Evolutionary conservation across 2,797 vertebrate genomes (phyloP).

Genomic region (Sebastes nivosus): DNA sequence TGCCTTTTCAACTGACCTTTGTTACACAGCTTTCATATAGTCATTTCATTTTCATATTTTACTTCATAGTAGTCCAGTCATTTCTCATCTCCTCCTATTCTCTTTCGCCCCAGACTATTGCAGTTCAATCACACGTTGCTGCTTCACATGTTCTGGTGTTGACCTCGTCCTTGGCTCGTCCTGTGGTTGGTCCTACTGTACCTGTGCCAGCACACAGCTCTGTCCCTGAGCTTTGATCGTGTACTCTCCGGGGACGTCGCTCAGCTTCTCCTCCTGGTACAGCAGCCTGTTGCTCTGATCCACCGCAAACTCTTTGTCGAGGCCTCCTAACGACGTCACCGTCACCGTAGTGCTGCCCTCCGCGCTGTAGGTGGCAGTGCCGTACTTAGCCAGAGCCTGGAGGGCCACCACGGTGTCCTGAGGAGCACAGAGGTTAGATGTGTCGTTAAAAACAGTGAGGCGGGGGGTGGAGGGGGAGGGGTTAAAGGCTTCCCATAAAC

Average conservation of each 20-base stretch:
- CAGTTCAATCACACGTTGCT: not conserved
- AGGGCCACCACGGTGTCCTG: constrained; percentile 92
- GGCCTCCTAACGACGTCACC: constrained; percentile 74
- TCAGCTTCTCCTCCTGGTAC: constrained; percentile 82
- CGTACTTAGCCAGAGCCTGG: constrained; percentile 88
- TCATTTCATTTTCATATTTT: not conserved
- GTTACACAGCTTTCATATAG: not conserved
- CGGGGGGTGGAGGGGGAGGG: fast-evolving
- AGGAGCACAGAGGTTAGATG: not conserved
- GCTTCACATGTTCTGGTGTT: no score
- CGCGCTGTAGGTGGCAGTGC: constrained; percentile 76
- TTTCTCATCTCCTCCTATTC: not conserved
- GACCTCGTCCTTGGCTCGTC: not conserved
- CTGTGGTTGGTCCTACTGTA: constrained; percentile 27
- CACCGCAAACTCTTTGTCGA: constrained; percentile 74
- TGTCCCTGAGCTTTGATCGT: constrained; percentile 75
- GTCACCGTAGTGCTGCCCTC: constrained; percentile 75
- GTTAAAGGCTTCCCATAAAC: not conserved
- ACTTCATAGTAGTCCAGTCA: no score
- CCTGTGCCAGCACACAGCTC: constrained; percentile 87
- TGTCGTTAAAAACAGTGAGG: not conserved
- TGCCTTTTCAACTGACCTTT: not conserved
- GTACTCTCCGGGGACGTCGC: constrained; percentile 76
- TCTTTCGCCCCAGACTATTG: not conserved
- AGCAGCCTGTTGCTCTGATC: constrained; percentile 85